Evolutionary conservation across 35 echinoderm and acorn worm species (phyloP).

Genomic region (Anneissia japonica): DNA sequence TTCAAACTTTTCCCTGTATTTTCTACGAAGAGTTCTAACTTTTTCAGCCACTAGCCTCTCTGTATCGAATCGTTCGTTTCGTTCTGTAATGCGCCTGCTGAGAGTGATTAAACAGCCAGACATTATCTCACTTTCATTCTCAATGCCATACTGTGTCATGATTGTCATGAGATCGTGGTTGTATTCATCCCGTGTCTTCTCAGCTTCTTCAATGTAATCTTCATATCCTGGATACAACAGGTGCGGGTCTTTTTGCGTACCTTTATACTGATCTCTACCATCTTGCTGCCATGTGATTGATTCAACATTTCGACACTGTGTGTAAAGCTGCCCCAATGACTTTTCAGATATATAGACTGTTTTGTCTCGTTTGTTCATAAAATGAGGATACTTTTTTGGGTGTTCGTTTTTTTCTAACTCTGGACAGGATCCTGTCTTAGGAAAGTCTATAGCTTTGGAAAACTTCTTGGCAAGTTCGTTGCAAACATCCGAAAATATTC

Average conservation of each 20-base stretch:
- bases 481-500: background rate
- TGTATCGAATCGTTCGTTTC: conserved; percentile 6
- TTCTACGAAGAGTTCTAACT: background rate
- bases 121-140: background rate
- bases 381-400: conserved; percentile 15
- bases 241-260: background rate
- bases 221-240: background rate
- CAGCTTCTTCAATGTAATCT: too few relatives aligned
- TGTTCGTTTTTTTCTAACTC: background rate
- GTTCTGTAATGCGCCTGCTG: background rate
- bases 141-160: conserved; percentile 14
- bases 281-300: background rate
- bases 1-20: background rate
- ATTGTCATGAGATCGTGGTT: background rate
- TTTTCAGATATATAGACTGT: background rate
- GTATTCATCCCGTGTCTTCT: background rate
- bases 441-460: conserved; percentile 19
- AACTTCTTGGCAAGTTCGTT: background rate
- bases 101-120: background rate
- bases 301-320: conserved; percentile 9
- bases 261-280: background rate
- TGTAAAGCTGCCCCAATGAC: background rate
- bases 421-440: conserved; percentile 9
- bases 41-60: background rate
- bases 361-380: conserved; percentile 17